Evolutionary conservation across 1,140 invertebrate genomes (phyloP).

Genomic region (Anthonomus grandis): DNA sequence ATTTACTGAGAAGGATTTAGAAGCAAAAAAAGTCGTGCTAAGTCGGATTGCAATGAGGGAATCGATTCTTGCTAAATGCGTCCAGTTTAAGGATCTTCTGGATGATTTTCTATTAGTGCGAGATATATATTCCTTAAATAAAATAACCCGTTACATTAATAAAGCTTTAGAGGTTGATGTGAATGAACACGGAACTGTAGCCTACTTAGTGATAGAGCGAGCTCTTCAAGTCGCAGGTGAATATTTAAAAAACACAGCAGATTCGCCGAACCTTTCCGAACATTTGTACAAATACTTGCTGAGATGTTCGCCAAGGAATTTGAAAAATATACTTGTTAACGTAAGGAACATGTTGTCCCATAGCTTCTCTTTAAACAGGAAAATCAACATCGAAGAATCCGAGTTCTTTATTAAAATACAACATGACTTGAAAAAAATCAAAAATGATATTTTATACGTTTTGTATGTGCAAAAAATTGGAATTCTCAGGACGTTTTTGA

Average conservation of each 20-base stretch:
- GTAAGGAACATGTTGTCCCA: slow-evolving; percentile 3
- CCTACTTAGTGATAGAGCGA: background rate
- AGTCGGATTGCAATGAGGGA: background rate
- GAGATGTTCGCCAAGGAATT: background rate
- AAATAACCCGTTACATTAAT: background rate
- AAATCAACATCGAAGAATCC: background rate
- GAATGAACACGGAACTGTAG: background rate
- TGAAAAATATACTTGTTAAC: background rate
- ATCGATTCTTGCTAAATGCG: background rate
- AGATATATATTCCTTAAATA: background rate
- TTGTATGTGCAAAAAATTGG: slow-evolving; percentile 1
- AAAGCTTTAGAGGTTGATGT: background rate
- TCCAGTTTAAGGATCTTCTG: background rate
- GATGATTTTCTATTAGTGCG: slow-evolving; percentile 1
- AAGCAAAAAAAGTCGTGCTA: too few species aligned
- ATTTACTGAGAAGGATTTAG: background rate
- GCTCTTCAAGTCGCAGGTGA: slow-evolving; percentile 1
- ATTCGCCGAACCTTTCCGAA: background rate
- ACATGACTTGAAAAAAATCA: background rate
- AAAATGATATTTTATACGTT: slow-evolving; percentile 1
- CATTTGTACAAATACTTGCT: background rate
- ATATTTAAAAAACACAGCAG: slow-evolving; percentile 4
- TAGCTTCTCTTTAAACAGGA: background rate
- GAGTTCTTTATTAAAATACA: background rate
- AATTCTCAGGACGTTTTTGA: background rate